Conservation (phyloP, 1,140 invertebrate genomes). For the Pristionchus pacificus region DNA sequence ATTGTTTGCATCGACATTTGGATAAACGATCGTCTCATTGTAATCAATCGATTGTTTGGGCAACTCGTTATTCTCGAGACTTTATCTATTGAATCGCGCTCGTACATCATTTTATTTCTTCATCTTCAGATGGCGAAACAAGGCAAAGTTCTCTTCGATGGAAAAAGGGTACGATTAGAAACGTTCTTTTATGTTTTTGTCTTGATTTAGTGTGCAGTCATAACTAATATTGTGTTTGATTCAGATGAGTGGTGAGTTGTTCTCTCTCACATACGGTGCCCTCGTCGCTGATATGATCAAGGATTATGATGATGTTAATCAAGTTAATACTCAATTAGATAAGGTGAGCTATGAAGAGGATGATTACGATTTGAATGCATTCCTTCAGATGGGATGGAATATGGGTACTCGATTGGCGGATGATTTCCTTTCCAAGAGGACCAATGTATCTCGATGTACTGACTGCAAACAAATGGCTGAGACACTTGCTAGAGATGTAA, state of each 20-base stretch:
- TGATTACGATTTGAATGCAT: not conserved
- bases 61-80: no score
- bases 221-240: not conserved
- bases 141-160: not conserved
- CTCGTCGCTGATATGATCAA: conserved; percentile 91
- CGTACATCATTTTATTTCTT: no score
- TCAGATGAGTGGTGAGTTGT: conserved; percentile 72
- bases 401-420: conserved; percentile 95
- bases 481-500: conserved; percentile 73
- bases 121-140: not conserved
- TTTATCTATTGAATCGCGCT: no score
- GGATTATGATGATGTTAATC: conserved; percentile 93
- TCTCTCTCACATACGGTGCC: conserved; percentile 94
- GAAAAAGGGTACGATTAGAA: not conserved
- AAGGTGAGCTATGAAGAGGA: conserved; percentile 65
- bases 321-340: conserved; percentile 66
- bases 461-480: conserved; percentile 95
- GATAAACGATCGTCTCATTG: no score
- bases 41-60: no score
- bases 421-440: conserved; percentile 84
- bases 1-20: no score
- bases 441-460: conserved; percentile 80
- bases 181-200: not conserved
- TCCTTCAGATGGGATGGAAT: conserved; percentile 70
- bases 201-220: not conserved